Evolutionary conservation across 2,888 invertebrate species (phyloP).

Genomic region (Globia sparganii): DNA sequence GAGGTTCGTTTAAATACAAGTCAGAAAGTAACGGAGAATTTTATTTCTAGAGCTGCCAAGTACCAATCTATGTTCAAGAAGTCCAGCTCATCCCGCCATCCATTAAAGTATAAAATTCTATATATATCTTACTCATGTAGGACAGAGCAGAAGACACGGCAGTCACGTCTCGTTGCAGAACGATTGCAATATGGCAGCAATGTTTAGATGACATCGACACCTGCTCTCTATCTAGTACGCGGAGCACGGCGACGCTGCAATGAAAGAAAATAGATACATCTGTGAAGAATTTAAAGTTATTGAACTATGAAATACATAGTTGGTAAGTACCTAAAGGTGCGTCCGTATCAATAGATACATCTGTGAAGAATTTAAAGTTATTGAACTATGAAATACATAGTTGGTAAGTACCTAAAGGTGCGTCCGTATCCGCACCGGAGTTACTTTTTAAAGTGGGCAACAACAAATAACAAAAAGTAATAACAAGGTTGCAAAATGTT

Average conservation of each 20-base stretch:
- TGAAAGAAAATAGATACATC: constrained; percentile 1
- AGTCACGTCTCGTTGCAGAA: constrained; percentile 65
- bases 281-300: constrained; percentile 17
- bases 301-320: too few relatives aligned
- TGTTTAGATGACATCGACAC: constrained; percentile 57
- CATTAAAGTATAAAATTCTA: background rate
- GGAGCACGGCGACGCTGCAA: constrained; percentile 19
- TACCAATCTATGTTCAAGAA: background rate
- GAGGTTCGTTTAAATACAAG: background rate
- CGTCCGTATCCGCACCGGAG: background rate
- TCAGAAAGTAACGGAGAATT: background rate
- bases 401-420: background rate
- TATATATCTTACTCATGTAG: too few relatives aligned
- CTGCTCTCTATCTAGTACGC: constrained; percentile 36
- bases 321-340: too few relatives aligned
- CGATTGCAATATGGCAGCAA: constrained; percentile 63
- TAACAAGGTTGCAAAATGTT: background rate
- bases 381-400: constrained; percentile 22
- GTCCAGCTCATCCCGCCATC: background rate
- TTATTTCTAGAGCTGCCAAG: background rate
- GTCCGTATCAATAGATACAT: background rate
- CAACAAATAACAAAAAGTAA: background rate
- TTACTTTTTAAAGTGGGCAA: background rate
- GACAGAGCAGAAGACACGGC: background rate
- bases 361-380: constrained; percentile 15